These are phyloP conservation scores for Hirtodrosophila confusa DNA, from an alignment of 2,888 invertebrate species.

Conservation along the genomic window DNA sequence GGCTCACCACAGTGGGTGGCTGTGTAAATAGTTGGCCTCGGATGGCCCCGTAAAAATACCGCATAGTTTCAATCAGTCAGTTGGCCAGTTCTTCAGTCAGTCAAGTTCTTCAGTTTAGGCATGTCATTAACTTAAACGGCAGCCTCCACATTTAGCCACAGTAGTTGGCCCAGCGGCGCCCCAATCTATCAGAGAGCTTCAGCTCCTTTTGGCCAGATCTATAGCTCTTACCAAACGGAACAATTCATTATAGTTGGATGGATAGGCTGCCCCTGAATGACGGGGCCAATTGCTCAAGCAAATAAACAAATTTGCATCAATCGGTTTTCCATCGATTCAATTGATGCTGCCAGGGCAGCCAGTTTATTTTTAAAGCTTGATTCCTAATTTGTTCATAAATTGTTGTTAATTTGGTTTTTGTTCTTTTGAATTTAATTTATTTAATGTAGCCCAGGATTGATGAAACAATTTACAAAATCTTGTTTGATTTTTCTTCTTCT, in stretches of 20 bases:
- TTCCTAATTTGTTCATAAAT: conserved; percentile 77
- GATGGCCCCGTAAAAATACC: conserved; percentile 76
- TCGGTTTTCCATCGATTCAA: conserved; percentile 44
- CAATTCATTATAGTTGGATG: conserved; percentile 73
- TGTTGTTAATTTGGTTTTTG: conserved; percentile 62
- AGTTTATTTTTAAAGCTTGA: conserved; percentile 70
- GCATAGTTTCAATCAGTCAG: conserved; percentile 54
- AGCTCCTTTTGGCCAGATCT: conserved; percentile 30
- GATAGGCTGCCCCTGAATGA: conserved; percentile 68
- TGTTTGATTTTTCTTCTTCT: conserved; percentile 20
- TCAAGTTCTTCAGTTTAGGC: conserved; percentile 23
- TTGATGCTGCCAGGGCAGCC: conserved; percentile 23
- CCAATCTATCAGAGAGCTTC: conserved; percentile 64
- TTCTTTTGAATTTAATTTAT: conserved; percentile 75
- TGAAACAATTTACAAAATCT: conserved; percentile 62
- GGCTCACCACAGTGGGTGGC: conserved; percentile 79
- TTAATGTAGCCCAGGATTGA: conserved; percentile 67
- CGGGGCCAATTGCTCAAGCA: conserved; percentile 77
- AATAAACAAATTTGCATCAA: conserved; percentile 71
- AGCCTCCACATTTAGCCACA: conserved; percentile 56
- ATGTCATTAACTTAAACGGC: conserved; percentile 72
- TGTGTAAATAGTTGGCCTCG: conserved; percentile 77
- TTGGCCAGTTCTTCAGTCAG: conserved; percentile 41
- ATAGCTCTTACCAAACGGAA: conserved; percentile 56
- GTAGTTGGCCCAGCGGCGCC: conserved; percentile 64